phyloP scores from a whole-genome alignment of 2,797 vertebrate genomes.

The Xerus rutilus region DNA sequence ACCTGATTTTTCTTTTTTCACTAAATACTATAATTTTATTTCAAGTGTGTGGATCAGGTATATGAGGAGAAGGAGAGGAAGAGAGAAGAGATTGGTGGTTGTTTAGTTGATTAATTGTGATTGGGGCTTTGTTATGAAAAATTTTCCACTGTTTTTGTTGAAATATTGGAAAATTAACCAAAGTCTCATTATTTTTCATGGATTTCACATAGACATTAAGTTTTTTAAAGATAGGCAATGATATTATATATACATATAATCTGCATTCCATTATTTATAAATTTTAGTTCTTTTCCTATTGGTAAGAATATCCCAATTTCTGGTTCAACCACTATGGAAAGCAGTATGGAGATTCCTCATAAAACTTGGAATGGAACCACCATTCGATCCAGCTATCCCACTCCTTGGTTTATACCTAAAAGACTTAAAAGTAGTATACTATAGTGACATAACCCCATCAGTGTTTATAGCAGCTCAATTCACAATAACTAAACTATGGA shows the following conservation, averaged over 20 bases:
- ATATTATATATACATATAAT: not conserved
- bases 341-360: no score
- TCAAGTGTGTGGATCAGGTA: not conserved
- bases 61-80: not conserved
- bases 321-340: no score
- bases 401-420: no score
- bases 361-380: no score
- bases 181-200: conserved; percentile 9
- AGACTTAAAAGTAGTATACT: no score
- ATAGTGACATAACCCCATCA: no score
- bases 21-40: not conserved
- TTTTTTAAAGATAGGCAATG: not conserved
- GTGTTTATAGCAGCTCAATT: no score
- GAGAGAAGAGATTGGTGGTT: not conserved
- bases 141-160: not conserved
- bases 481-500: no score
- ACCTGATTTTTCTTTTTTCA: not conserved
- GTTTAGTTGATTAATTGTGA: not conserved
- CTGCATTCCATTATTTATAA: not conserved
- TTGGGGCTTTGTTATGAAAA: not conserved
- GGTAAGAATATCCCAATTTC: not conserved
- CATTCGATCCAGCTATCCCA: no score
- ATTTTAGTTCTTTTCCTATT: conserved; percentile 6
- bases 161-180: conserved; percentile 24
- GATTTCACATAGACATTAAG: conserved; percentile 34